These are phyloP conservation scores for Elachura formosa DNA, from an alignment of 2,113 vertebrate genomes.

Conservation along the genomic window DNA sequence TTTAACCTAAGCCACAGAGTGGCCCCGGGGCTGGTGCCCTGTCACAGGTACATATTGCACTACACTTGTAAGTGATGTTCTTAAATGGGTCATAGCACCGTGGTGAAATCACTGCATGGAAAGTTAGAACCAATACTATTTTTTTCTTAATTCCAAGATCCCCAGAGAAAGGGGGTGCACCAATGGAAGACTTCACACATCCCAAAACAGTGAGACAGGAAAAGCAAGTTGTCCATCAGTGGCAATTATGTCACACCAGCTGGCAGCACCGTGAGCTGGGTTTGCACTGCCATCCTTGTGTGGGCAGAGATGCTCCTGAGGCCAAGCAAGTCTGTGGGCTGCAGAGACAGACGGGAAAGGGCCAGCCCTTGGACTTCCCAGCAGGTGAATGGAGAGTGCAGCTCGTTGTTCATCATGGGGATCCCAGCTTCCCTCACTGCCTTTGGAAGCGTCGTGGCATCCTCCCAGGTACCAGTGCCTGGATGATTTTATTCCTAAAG, in stretches of 20 bases:
- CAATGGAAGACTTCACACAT: neutral
- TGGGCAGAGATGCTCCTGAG: neutral
- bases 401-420: neutral
- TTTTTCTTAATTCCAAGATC: constrained; percentile 12
- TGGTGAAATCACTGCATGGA: constrained; percentile 18
- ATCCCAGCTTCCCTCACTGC: neutral
- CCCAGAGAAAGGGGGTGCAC: neutral
- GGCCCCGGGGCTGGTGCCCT: neutral
- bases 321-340: neutral
- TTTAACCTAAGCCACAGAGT: neutral
- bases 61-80: constrained; percentile 22
- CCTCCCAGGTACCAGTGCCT: neutral
- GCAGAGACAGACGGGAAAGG: neutral
- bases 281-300: neutral
- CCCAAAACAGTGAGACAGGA: neutral
- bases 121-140: neutral
- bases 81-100: constrained; percentile 54
- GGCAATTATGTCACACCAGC: neutral
- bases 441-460: neutral
- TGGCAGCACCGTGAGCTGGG: neutral
- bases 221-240: constrained; percentile 11
- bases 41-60: constrained; percentile 63
- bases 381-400: neutral
- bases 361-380: neutral
- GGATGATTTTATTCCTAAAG: constrained; percentile 31